Conservation (phyloP, 2,113 vertebrate species). For the Hippocampus zosterae region DNA sequence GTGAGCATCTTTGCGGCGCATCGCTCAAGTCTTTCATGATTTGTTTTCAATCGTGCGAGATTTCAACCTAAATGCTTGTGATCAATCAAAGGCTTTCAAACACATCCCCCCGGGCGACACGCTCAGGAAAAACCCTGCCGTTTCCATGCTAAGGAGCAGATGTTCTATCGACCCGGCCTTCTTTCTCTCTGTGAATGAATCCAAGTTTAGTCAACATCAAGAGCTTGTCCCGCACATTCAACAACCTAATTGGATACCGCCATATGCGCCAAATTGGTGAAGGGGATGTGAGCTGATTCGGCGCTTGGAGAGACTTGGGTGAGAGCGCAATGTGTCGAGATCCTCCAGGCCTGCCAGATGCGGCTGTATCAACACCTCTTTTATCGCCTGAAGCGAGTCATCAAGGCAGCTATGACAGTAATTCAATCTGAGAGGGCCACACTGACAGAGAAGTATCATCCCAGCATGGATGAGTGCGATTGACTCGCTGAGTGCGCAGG, state of each 20-base stretch:
- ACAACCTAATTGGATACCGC: constrained; percentile 39
- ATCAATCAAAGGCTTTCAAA: constrained; percentile 62
- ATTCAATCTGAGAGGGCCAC: constrained; percentile 65
- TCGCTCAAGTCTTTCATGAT: constrained; percentile 45
- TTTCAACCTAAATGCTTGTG: constrained; percentile 58
- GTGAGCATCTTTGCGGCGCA: constrained; percentile 32
- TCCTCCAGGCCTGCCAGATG: constrained; percentile 57
- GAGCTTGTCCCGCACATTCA: constrained; percentile 25
- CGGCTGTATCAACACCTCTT: constrained; percentile 70
- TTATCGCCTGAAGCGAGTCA: constrained; percentile 67
- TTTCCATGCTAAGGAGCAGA: constrained; percentile 29
- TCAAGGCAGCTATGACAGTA: constrained; percentile 71
- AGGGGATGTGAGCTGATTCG: constrained; percentile 31
- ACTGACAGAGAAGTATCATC: constrained; percentile 58
- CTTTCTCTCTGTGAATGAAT: constrained; percentile 12
- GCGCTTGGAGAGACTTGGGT: constrained; percentile 47
- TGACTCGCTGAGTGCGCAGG: constrained; percentile 27
- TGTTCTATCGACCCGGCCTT: constrained; percentile 14
- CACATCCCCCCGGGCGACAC: constrained; percentile 56
- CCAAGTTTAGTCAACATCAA: constrained; percentile 34
- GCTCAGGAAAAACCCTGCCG: constrained; percentile 52
- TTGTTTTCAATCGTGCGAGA: constrained; percentile 59
- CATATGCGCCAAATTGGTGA: constrained; percentile 40
- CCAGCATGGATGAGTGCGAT: constrained; percentile 34
- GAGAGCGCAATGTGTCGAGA: constrained; percentile 61